Conservation (phyloP, 2,797 vertebrate species). For the Catostomus latipinnis region DNA sequence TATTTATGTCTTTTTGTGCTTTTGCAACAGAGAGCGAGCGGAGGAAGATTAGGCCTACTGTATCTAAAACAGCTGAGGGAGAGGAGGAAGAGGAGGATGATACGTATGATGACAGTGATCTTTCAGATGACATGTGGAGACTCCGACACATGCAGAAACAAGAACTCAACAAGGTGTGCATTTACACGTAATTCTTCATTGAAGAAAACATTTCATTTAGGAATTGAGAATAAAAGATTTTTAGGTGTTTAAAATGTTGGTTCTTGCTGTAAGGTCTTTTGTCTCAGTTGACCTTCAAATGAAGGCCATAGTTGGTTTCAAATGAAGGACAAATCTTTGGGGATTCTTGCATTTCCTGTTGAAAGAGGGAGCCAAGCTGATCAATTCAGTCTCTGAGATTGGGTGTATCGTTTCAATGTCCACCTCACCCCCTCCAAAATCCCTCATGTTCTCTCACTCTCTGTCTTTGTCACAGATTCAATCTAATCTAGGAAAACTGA, state of each 20-base stretch:
- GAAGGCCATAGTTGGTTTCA: conserved; percentile 16
- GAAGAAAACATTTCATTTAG: background rate
- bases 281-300: conserved; percentile 29
- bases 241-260: background rate
- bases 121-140: conserved; percentile 81
- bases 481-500: conserved; percentile 92
- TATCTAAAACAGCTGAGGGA: conserved; percentile 59
- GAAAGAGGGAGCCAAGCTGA: conserved; percentile 20
- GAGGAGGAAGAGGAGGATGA: conserved; percentile 79
- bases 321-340: conserved; percentile 37
- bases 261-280: background rate
- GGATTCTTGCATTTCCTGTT: conserved; percentile 27
- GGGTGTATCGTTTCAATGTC: conserved; percentile 20
- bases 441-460: background rate
- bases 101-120: conserved; percentile 80
- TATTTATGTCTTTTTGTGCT: no score
- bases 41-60: conserved; percentile 71
- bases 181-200: no score
- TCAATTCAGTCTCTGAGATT: conserved; percentile 22
- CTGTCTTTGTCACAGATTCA: conserved; percentile 79
- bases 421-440: background rate
- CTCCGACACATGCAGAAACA: conserved; percentile 81
- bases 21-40: conserved; percentile 83
- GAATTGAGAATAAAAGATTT: background rate
- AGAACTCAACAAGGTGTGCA: conserved; percentile 87